These are phyloP conservation scores for Chelonus formosanus DNA, from an alignment of 2,888 invertebrate species.

Conservation along the genomic window DNA sequence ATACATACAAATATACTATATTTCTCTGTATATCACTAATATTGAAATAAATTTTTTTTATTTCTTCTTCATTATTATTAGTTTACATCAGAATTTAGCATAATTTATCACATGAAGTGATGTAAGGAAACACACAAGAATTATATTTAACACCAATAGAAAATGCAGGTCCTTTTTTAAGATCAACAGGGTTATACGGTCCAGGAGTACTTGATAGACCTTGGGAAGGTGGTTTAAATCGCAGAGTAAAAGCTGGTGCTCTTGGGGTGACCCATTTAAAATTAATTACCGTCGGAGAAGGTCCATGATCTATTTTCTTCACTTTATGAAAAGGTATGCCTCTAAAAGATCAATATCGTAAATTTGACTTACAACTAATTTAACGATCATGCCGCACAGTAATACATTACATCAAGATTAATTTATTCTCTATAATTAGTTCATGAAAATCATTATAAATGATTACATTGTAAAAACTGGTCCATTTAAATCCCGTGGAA, in stretches of 20 bases:
- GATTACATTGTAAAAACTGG: constrained; percentile 49
- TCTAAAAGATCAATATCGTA: too few relatives aligned
- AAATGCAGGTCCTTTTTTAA: constrained; percentile 67
- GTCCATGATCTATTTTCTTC: constrained; percentile 24
- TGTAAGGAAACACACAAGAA: constrained; percentile 69
- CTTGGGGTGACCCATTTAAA: constrained; percentile 46
- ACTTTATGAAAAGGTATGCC: too few relatives aligned
- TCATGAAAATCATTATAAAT: background rate
- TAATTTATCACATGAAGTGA: constrained; percentile 58
- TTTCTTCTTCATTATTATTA: background rate
- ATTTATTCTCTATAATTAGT: too few relatives aligned
- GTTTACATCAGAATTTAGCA: constrained; percentile 36
- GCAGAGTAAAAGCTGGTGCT: constrained; percentile 65
- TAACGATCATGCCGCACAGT: too few relatives aligned
- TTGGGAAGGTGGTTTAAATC: constrained; percentile 53
- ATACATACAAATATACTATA: too few relatives aligned
- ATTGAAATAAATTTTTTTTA: background rate
- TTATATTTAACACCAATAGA: constrained; percentile 72
- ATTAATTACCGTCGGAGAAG: constrained; percentile 40
- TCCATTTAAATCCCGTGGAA: constrained; percentile 36
- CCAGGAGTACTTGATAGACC: constrained; percentile 65
- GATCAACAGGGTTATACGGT: constrained; percentile 66
- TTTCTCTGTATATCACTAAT: background rate
- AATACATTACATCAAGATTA: too few relatives aligned
- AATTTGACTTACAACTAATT: too few relatives aligned